phyloP scores from a whole-genome alignment of 2,888 invertebrate genomes.

The Aquatica leii region DNA sequence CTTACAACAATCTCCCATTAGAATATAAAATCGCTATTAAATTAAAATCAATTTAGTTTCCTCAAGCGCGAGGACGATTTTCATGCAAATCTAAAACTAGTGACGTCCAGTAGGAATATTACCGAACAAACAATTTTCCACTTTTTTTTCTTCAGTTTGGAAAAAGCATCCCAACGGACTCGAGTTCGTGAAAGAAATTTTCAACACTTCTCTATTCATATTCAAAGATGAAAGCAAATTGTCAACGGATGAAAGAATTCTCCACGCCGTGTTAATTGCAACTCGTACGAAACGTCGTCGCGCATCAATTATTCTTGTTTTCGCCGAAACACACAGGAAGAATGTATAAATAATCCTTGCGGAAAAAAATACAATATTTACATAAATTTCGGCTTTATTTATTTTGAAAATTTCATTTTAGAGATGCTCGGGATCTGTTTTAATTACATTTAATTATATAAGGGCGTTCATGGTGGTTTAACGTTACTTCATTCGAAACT shows the following conservation, averaged over 20 bases:
- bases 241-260: background rate
- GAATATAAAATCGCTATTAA: constrained; percentile 4
- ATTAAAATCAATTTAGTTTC: constrained; percentile 6
- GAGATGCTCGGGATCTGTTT: background rate
- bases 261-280: too few relatives aligned
- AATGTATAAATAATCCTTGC: too few relatives aligned
- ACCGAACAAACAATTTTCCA: constrained; percentile 10
- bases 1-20: constrained; percentile 5
- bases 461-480: constrained; percentile 6
- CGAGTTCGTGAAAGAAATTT: constrained; percentile 1
- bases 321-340: too few relatives aligned
- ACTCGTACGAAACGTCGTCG: too few relatives aligned
- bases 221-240: background rate
- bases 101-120: constrained; percentile 7
- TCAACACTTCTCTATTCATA: constrained; percentile 2
- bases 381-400: too few relatives aligned
- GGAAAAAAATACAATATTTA: too few relatives aligned
- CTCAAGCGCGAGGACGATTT: background rate
- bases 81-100: constrained; percentile 8
- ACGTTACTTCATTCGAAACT: constrained; percentile 11
- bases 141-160: background rate
- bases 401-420: too few relatives aligned
- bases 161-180: constrained; percentile 6
- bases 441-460: constrained; percentile 13
- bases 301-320: too few relatives aligned